These are phyloP conservation scores for Staurois parvus DNA, from an alignment of 2,797 vertebrate genomes.

Conservation along the genomic window DNA sequence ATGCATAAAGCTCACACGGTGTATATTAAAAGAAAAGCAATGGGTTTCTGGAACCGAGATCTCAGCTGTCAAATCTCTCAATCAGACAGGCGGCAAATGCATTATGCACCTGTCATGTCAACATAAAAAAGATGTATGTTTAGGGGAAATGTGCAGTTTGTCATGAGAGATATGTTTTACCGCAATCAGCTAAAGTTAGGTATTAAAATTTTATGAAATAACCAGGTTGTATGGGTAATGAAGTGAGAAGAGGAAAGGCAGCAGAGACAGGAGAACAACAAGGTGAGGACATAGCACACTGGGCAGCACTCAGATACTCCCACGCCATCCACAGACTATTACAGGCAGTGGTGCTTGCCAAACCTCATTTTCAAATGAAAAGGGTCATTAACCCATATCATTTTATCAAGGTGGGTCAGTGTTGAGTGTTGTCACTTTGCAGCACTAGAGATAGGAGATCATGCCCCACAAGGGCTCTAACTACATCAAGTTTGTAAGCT, in stretches of 20 bases:
- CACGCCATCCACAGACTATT: too few relatives aligned
- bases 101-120: slow-evolving; percentile 53
- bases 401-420: too few relatives aligned
- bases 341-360: too few relatives aligned
- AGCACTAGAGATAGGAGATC: too few relatives aligned
- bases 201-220: neutral
- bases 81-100: slow-evolving; percentile 16
- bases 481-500: too few relatives aligned
- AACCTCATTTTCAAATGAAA: too few relatives aligned
- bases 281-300: neutral
- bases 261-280: neutral
- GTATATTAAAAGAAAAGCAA: slow-evolving; percentile 41
- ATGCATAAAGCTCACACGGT: slow-evolving; percentile 38
- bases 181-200: neutral
- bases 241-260: neutral
- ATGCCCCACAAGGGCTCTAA: too few relatives aligned
- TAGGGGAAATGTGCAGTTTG: neutral
- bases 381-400: too few relatives aligned
- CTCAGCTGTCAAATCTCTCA: slow-evolving; percentile 29
- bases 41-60: slow-evolving; percentile 33
- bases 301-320: too few relatives aligned
- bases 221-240: slow-evolving; percentile 7
- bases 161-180: slow-evolving; percentile 2
- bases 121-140: slow-evolving; percentile 30
- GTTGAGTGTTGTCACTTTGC: too few relatives aligned